Base-by-base conservation (phyloP, 2,113 vertebrate genomes). In the Spermophilus dauricus region DNA sequence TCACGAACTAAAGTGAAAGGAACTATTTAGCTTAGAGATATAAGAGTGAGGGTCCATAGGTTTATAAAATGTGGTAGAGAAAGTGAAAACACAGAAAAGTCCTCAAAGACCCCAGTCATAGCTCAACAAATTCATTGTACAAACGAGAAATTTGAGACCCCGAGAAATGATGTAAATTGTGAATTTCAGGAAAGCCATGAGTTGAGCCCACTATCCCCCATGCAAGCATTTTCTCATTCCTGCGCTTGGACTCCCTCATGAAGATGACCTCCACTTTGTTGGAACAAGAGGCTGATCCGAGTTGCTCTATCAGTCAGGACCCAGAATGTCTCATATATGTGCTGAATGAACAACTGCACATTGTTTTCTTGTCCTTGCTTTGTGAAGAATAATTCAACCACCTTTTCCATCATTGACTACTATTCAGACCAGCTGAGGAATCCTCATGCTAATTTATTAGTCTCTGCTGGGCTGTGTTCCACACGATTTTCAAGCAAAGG, bases 401-500 rank as follows among this genome's bases (percentile, higher is more conserved):
- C 86, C 24, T 88, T 92, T 12, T 56, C n/a, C 48, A 86, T 67
- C 77, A 76, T 28, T 77, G 87, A 61, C 45, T 88, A 77, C 32
- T 89, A 22, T 48, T 87, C 48, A 53, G 81, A 65, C 39, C 92
- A 93, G 83, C 63, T 53, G 78, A 97, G 73, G 32, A 91, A 87
- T 78, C 86, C 76, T 86, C 45, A 39, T 32, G 61, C 87, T 96
- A 90, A 93, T 89, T 91, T 89, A 87, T 96, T 85, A 73, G 87
- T 88, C 97, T 96, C 94, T 24, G 8, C 17, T 65, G 89, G 88
- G 87, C 75, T 91, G 51, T 30, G n/a, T 88, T 97, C 94, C 77
- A 97, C 39, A 42, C 45, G 48, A 88, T 96, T 96, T 95, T 96
- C 87, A 96, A 96, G 75, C 69, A 72, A 77, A 91, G 81, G 58